Percentiles rank a stretch among this genome's conserved stretches.
Conservation (phyloP, 1,140 invertebrate species). For the Octopus bimaculoides region DNA sequence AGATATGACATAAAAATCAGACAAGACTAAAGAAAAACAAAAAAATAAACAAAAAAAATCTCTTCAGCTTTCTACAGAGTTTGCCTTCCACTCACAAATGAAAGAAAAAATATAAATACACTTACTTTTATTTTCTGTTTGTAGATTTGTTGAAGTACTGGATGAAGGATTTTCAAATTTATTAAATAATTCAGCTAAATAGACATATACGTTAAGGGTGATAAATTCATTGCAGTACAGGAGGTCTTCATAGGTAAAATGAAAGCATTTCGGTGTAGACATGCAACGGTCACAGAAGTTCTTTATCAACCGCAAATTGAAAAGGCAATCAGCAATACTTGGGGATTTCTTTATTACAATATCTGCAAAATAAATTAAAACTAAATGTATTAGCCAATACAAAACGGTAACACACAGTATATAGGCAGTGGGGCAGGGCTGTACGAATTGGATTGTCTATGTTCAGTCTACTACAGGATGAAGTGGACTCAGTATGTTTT, state of each 20-base stretch:
- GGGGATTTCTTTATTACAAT: conserved; percentile 60
- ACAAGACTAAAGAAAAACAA: no score
- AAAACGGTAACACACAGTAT: neutral
- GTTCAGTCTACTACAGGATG: no score
- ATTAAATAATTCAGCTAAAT: conserved; percentile 94
- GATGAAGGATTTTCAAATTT: conserved; percentile 70
- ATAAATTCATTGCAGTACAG: conserved; percentile 82
- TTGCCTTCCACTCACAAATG: no score
- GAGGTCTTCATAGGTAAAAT: conserved; percentile 93
- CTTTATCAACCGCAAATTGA: conserved; percentile 87
- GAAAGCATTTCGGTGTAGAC: conserved; percentile 87
- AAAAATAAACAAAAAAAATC: no score
- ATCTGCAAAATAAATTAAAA: conserved; percentile 51
- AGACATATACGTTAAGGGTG: conserved; percentile 82
- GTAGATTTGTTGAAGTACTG: conserved; percentile 15
- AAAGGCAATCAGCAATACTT: conserved; percentile 82
- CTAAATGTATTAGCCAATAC: neutral
- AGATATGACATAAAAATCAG: no score
- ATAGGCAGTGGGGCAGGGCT: no score
- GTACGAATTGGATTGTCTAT: no score
- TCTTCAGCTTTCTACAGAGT: no score
- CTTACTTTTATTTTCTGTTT: conserved; percentile 14
- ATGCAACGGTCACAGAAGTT: conserved; percentile 75
- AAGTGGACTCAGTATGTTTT: no score
- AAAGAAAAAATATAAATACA: neutral